phyloP scores from a whole-genome alignment of 2,113 vertebrate genomes.

The Microcebus tavaratra region DNA sequence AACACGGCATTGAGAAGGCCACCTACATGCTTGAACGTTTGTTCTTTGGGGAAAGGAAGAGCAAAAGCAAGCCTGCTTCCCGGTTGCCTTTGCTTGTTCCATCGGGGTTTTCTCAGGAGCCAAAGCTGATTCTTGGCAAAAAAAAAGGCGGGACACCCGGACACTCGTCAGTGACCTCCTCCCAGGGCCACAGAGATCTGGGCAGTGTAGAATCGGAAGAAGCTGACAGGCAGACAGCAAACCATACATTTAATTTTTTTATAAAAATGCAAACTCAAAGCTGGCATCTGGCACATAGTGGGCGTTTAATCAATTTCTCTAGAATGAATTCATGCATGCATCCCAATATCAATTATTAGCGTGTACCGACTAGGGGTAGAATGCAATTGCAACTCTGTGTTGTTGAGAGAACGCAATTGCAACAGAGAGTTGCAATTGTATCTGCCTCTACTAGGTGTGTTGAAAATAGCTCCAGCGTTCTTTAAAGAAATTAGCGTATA shows the following conservation, averaged over 20 bases:
- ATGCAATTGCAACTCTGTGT: no score
- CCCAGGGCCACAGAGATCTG: background rate
- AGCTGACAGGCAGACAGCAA: background rate
- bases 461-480: background rate
- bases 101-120: background rate
- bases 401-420: no score
- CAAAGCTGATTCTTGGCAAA: background rate
- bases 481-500: background rate
- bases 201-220: background rate
- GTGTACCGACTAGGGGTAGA: background rate
- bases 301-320: slow-evolving; percentile 3
- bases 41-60: background rate
- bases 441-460: no score
- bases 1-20: background rate
- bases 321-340: background rate
- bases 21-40: background rate
- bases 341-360: background rate
- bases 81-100: background rate
- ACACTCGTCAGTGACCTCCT: background rate
- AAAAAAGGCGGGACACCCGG: background rate
- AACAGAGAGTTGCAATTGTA: background rate
- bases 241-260: background rate
- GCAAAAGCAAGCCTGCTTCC: background rate
- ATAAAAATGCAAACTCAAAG: slow-evolving; percentile 53
- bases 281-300: background rate